Evolutionary conservation across 2,888 invertebrate species (phyloP).

Genomic region (Ornithoptera priamus): DNA sequence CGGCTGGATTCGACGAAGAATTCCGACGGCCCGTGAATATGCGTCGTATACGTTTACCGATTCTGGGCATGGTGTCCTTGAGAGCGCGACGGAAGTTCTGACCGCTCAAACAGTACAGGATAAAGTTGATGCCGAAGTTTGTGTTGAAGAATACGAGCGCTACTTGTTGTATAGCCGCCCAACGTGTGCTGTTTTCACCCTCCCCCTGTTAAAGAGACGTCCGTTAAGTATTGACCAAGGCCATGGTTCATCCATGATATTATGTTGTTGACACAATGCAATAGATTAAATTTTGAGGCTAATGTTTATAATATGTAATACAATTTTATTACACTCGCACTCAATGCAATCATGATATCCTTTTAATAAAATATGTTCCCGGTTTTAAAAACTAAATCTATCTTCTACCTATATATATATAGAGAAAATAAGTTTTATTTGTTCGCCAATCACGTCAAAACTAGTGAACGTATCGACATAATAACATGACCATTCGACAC

Average conservation of each 20-base stretch:
- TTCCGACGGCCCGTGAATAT: slow-evolving; percentile 33
- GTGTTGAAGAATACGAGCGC: slow-evolving; percentile 86
- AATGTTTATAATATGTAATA: too few relatives aligned
- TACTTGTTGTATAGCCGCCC: slow-evolving; percentile 82
- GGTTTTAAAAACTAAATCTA: too few relatives aligned
- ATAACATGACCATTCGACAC: too few relatives aligned
- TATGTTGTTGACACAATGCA: neutral
- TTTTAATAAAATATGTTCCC: too few relatives aligned
- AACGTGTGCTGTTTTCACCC: slow-evolving; percentile 54
- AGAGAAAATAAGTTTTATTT: too few relatives aligned
- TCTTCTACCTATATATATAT: too few relatives aligned
- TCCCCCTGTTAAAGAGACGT: slow-evolving; percentile 41
- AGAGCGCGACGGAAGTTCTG: slow-evolving; percentile 87
- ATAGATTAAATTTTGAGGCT: too few relatives aligned
- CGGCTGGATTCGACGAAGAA: slow-evolving; percentile 36
- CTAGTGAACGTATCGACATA: too few relatives aligned
- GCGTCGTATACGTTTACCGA: slow-evolving; percentile 36
- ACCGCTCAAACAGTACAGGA: slow-evolving; percentile 89
- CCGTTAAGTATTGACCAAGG: neutral
- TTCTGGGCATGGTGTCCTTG: slow-evolving; percentile 47
- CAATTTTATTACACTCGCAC: too few relatives aligned
- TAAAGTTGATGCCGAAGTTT: slow-evolving; percentile 91
- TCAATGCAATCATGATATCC: too few relatives aligned
- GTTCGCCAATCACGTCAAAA: too few relatives aligned
- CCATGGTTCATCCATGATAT: neutral